Conservation (phyloP, 2,113 vertebrate genomes). For the Rissa tridactyla region DNA sequence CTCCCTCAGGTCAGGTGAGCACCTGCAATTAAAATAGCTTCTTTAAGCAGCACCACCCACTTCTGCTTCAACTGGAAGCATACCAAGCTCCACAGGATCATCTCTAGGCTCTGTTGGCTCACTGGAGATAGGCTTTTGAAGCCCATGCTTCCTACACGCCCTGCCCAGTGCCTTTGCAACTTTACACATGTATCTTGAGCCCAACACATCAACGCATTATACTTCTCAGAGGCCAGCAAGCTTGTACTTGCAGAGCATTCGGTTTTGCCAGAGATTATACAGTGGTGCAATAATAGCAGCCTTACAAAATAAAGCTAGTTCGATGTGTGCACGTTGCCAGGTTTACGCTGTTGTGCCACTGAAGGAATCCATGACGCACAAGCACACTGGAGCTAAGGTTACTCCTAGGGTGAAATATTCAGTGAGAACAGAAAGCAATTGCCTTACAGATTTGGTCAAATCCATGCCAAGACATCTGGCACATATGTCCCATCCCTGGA, state of each 20-base stretch:
- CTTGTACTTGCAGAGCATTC: neutral
- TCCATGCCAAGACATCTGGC: neutral
- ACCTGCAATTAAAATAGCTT: neutral
- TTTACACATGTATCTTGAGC: neutral
- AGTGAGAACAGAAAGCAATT: neutral
- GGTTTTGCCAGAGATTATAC: neutral
- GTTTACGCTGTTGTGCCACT: neutral
- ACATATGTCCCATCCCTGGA: too few species aligned
- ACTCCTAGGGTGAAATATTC: neutral
- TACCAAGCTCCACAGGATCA: neutral
- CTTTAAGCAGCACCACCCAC: neutral
- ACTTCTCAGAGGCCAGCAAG: neutral
- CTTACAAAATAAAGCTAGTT: neutral
- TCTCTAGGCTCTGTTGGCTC: neutral
- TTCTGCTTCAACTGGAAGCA: neutral
- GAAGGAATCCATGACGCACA: fast-evolving
- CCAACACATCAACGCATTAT: neutral
- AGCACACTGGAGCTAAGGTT: neutral
- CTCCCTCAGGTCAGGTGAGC: neutral
- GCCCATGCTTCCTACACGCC: neutral
- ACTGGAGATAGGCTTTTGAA: neutral
- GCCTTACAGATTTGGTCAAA: neutral
- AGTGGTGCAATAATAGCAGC: neutral
- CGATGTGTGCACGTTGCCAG: fast-evolving
- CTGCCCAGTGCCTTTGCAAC: neutral